A percentile compares a stretch with the other conserved stretches of the same genome.
Conservation (phyloP, 2,888 invertebrate genomes). For the Drosophila formosana region DNA sequence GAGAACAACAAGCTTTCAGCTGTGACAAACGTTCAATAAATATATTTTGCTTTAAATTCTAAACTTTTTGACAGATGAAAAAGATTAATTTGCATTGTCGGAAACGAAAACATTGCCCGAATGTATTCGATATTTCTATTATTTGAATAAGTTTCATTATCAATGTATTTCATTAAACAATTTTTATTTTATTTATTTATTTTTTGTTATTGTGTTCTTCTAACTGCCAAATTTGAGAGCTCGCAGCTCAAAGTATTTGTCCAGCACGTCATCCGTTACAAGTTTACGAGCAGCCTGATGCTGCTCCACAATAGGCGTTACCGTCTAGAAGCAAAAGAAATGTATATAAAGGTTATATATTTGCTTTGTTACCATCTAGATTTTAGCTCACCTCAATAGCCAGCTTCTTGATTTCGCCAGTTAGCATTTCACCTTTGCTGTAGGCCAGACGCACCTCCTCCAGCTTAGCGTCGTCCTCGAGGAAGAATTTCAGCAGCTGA, state of each 20-base stretch:
- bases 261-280: constrained; percentile 94
- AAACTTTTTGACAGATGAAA: background rate
- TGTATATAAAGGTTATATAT: background rate
- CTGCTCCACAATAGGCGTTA: constrained; percentile 91
- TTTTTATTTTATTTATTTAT: no score
- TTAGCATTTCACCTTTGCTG: constrained; percentile 91
- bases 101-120: no score
- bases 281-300: constrained; percentile 93
- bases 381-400: constrained; percentile 88
- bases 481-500: constrained; percentile 97
- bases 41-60: constrained; percentile 22
- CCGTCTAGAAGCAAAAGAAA: constrained; percentile 79
- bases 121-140: no score
- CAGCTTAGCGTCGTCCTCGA: constrained; percentile 95
- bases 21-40: constrained; percentile 52
- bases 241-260: constrained; percentile 93
- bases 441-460: constrained; percentile 88
- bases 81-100: background rate
- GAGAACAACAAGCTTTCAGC: constrained; percentile 57
- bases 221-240: constrained; percentile 87
- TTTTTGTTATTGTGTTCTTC: constrained; percentile 18
- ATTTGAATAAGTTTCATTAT: background rate
- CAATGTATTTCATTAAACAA: background rate
- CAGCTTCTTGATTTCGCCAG: constrained; percentile 97
- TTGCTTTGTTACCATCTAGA: background rate